A percentile compares a stretch with the other conserved stretches of the same genome.
Conservation (phyloP, 1,140 invertebrate species). For the Dufourea novaeangliae region DNA sequence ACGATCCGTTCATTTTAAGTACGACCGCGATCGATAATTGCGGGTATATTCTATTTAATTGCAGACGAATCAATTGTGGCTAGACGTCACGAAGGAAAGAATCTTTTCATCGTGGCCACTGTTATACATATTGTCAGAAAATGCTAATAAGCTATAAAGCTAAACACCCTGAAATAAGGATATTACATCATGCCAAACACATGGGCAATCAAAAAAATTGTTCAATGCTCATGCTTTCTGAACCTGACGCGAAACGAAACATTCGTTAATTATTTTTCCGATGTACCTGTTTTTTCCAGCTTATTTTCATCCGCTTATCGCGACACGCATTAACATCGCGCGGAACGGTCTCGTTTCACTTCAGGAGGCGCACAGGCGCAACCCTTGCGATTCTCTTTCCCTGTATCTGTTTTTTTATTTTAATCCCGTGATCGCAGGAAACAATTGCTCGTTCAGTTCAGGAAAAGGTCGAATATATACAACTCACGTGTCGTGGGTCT, state of each 20-base stretch:
- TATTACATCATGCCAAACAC: no score
- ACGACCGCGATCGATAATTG: neutral
- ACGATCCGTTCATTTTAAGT: neutral
- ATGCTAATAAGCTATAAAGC: no score
- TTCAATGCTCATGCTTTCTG: neutral
- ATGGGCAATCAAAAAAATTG: no score
- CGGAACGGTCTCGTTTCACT: neutral
- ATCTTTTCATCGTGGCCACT: no score
- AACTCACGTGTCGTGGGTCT: constrained; percentile 57
- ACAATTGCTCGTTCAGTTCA: constrained; percentile 31
- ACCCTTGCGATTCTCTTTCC: constrained; percentile 1
- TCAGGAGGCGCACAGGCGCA: neutral
- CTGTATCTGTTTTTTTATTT: neutral
- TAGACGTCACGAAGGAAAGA: no score
- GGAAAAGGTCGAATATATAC: constrained; percentile 37
- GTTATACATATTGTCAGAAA: no score
- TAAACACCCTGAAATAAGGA: no score
- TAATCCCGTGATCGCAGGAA: constrained; percentile 34
- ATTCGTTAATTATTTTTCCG: neutral
- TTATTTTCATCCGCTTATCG: constrained; percentile 6
- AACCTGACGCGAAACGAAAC: neutral
- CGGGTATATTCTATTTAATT: no score
- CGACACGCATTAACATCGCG: neutral
- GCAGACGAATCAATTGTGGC: no score
- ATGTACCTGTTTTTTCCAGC: no score